phyloP scores from a whole-genome alignment of 2,888 invertebrate species.

The Aquatica leii region DNA sequence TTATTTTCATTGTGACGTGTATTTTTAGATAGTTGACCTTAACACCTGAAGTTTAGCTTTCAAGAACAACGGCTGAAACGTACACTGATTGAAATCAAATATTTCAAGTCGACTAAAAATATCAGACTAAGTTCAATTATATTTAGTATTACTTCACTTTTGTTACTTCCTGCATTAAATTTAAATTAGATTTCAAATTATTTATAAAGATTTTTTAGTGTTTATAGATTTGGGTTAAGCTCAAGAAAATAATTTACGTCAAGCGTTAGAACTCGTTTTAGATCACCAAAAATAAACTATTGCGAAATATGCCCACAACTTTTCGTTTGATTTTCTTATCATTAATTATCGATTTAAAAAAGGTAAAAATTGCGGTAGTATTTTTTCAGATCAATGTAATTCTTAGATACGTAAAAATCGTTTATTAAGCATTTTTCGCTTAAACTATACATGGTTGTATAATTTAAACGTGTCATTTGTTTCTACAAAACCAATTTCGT shows the following conservation, averaged over 20 bases:
- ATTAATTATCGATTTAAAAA: background rate
- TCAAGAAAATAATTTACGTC: constrained; percentile 30
- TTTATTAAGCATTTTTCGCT: too few relatives aligned
- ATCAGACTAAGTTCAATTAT: too few relatives aligned
- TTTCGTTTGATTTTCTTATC: constrained; percentile 5
- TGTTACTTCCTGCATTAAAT: too few relatives aligned
- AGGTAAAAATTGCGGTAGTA: too few relatives aligned
- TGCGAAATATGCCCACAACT: constrained; percentile 35
- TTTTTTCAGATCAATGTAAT: too few relatives aligned
- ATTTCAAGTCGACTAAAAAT: too few relatives aligned
- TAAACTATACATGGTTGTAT: too few relatives aligned
- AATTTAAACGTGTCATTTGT: too few relatives aligned
- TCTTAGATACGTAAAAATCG: too few relatives aligned
- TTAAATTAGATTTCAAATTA: background rate
- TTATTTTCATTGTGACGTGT: background rate
- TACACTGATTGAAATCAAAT: background rate
- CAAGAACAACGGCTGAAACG: background rate
- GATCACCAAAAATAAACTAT: constrained; percentile 39
- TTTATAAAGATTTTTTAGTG: too few relatives aligned
- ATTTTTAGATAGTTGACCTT: constrained; percentile 20
- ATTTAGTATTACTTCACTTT: too few relatives aligned
- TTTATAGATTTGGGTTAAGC: constrained; percentile 33
- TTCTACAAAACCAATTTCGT: too few relatives aligned
- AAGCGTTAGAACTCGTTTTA: constrained; percentile 34
- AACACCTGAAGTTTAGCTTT: constrained; percentile 19